Conservation (phyloP, 2,797 vertebrate genomes). For the Periophthalmus magnuspinnatus region DNA sequence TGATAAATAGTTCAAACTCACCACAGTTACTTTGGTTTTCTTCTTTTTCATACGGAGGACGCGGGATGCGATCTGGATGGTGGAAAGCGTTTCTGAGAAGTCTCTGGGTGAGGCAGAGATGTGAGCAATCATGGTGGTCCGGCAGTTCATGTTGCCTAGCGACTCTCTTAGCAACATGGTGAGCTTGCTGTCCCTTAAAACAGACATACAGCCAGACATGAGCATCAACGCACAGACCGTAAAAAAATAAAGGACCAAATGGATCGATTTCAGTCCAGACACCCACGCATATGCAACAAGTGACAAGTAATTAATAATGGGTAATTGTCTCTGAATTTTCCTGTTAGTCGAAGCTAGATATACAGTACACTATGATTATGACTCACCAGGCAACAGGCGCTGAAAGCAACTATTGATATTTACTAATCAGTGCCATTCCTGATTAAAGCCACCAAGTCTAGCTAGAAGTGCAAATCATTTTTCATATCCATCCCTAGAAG, state of each 20-base stretch:
- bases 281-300: conserved; percentile 12
- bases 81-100: conserved; percentile 95
- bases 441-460: conserved; percentile 24
- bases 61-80: conserved; percentile 94
- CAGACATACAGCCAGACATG: conserved; percentile 54
- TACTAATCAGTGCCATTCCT: conserved; percentile 17
- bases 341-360: conserved; percentile 2
- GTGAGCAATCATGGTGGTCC: conserved; percentile 99
- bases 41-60: conserved; percentile 99
- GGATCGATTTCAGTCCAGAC: conserved; percentile 23
- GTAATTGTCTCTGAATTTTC: not conserved
- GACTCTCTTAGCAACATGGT: conserved; percentile 98
- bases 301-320: conserved; percentile 25
- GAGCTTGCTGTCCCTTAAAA: conserved; percentile 95
- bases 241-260: conserved; percentile 23
- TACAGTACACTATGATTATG: not conserved
- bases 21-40: conserved; percentile 94
- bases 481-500: conserved; percentile 46
- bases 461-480: conserved; percentile 20
- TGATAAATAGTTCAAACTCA: conserved; percentile 54
- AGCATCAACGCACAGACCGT: conserved; percentile 37
- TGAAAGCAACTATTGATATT: conserved; percentile 18
- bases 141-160: conserved; percentile 98
- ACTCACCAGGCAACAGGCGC: not conserved
- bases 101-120: conserved; percentile 90